Evolutionary conservation across 2,797 vertebrate species (phyloP), one percentile per base, ranked within the genome.

Genomic region (Agapornis canus): DNA sequence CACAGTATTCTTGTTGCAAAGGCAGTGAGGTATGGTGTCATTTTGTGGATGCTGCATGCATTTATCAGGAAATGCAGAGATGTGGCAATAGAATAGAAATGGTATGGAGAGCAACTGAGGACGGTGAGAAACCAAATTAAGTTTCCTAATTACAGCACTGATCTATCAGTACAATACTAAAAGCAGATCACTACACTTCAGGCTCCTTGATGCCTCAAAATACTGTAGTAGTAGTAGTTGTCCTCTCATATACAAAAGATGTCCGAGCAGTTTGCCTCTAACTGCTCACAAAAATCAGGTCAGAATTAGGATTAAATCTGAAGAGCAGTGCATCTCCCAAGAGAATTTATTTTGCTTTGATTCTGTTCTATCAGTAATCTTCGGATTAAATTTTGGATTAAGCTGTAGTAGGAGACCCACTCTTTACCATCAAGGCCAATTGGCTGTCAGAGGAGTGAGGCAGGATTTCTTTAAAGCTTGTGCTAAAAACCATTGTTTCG

Each of bases 401-500:
- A 68, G 39, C 23, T 32, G 40, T 72, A 27, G 39, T 57, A 37
- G 31, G 14, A 73, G 52, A 73, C 29, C 13, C 72, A 19, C 32
- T 87, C 11, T 19, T 83, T 4, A 0, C 63, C 27, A 43, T n/a
- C 31, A 47, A 17, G 0, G 0, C 40, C 52, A n/a, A 4, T 35
- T 57, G 11, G 21, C 26, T 68, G 26, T 35, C 40, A 7, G 29
- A 76, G 57, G 21, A 69, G 29, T 4, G 60, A 79, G 39, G 60
- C 22, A 69, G 35, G 14, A 70, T 89, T 92, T 78, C 16, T 68
- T 66, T 72, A 76, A 71, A 79, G 19, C 25, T 45, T 25, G 32
- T 54, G 11, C 48, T 90, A 48, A 82, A 43, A 66, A 37, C 17
- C 3, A 9, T 49, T 76, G 48, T 76, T 95, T 65, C 69, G 14